phyloP scores from a whole-genome alignment of 2,113 vertebrate species.

The Lophura nycthemera region DNA sequence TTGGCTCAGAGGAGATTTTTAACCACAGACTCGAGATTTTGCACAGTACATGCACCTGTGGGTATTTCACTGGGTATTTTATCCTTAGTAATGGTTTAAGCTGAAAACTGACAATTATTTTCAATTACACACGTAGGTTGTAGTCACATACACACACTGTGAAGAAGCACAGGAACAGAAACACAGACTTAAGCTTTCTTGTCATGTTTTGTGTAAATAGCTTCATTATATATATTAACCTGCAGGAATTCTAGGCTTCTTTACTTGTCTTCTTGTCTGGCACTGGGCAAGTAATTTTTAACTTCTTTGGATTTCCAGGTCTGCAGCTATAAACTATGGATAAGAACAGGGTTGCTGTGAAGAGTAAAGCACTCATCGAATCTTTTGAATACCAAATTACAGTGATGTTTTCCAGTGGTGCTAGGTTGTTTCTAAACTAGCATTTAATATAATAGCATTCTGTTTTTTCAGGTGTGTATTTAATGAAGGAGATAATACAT shows the following conservation, averaged over 20 bases:
- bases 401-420: neutral
- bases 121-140: neutral
- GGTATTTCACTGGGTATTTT: neutral
- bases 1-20: conserved; percentile 15
- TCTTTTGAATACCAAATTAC: neutral
- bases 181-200: neutral
- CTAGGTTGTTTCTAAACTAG: neutral
- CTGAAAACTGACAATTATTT: conserved; percentile 32
- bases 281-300: neutral
- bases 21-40: neutral
- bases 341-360: neutral
- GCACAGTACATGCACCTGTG: neutral
- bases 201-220: neutral
- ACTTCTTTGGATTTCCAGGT: neutral
- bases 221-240: neutral
- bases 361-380: neutral
- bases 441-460: neutral
- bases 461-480: neutral
- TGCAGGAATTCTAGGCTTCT: neutral
- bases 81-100: conserved; percentile 21
- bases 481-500: neutral
- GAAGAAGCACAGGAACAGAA: neutral
- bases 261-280: neutral
- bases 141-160: neutral
- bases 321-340: neutral